Conservation (phyloP, 2,797 vertebrate genomes). For the Tenualosa ilisha region DNA sequence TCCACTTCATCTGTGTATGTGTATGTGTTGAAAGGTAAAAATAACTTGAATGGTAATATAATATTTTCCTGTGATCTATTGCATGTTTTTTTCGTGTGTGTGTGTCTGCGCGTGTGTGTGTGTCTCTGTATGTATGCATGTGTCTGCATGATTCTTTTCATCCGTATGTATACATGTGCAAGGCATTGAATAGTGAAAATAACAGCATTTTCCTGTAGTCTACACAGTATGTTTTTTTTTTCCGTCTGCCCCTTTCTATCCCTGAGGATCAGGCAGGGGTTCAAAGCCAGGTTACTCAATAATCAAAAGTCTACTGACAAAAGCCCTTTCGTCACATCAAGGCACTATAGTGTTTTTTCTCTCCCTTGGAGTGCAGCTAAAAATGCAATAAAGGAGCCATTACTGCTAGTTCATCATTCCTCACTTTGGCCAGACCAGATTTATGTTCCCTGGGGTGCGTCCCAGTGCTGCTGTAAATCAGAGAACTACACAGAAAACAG, state of each 20-base stretch:
- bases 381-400: background rate
- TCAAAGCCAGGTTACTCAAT: background rate
- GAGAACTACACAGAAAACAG: background rate
- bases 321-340: slow-evolving; percentile 8
- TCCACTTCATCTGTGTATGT: background rate
- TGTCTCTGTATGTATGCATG: background rate
- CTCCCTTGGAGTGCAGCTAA: background rate
- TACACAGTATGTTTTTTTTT: background rate
- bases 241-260: background rate
- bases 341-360: background rate
- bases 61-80: too few species aligned
- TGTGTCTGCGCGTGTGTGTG: background rate
- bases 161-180: background rate
- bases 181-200: background rate
- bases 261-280: background rate
- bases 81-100: background rate
- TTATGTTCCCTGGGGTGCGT: background rate
- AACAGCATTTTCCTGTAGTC: background rate
- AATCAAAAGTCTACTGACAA: background rate
- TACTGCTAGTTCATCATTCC: slow-evolving; percentile 1
- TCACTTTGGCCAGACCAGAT: background rate
- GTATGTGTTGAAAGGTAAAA: background rate
- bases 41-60: too few species aligned
- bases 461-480: background rate
- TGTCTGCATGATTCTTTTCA: background rate